phyloP scores from a whole-genome alignment of 2,888 invertebrate genomes.

The Sisyra nigra region DNA sequence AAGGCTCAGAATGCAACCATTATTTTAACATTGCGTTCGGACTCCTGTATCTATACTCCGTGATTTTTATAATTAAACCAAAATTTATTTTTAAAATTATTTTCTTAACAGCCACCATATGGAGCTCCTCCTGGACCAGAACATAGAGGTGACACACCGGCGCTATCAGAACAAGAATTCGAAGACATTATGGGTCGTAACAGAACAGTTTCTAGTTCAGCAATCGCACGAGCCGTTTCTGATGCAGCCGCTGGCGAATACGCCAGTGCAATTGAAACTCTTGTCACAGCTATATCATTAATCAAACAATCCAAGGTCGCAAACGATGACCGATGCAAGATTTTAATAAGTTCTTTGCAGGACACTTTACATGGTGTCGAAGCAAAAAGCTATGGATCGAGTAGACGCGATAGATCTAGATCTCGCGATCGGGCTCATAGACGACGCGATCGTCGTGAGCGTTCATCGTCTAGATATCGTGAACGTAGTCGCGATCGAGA shows the following conservation, averaged over 20 bases:
- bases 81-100: no score
- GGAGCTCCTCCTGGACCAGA: conserved; percentile 43
- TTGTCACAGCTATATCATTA: conserved; percentile 95
- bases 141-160: conserved; percentile 36
- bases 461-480: conserved; percentile 25
- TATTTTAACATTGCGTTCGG: no score
- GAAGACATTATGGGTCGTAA: conserved; percentile 97
- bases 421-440: conserved; percentile 32
- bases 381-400: conserved; percentile 84
- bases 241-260: conserved; percentile 97
- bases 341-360: conserved; percentile 88
- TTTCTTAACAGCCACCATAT: conserved; percentile 30
- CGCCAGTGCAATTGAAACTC: conserved; percentile 94
- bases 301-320: conserved; percentile 93
- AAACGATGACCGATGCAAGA: conserved; percentile 94
- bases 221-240: conserved; percentile 91
- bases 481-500: conserved; percentile 39
- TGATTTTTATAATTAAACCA: no score
- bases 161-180: conserved; percentile 84
- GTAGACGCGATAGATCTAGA: conserved; percentile 41
- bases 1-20: no score
- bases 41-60: no score
- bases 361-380: conserved; percentile 96
- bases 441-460: conserved; percentile 23
- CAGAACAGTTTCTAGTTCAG: conserved; percentile 92